Base-by-base conservation (phyloP, 2,797 vertebrate species). In the Sciurus carolinensis region DNA sequence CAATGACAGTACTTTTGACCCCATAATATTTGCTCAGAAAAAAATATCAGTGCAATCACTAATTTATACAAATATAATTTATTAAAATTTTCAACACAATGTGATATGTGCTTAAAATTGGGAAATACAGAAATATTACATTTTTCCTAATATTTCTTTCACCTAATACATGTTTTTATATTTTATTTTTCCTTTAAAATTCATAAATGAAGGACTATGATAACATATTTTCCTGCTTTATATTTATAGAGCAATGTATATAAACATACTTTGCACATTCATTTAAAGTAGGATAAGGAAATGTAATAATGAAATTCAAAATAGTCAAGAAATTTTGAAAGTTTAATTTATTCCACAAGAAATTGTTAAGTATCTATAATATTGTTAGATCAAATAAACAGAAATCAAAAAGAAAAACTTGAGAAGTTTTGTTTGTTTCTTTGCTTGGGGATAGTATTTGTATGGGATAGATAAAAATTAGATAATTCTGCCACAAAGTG, bases 31-130 rank as follows among this genome's bases (percentile, higher is more conserved):
- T 80, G 39, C 81, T 94, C 94, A 73, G 69, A 62, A 72, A 54
- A 93, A 72, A 85, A 69, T 62, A 73, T 1, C 39, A 92, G 39
- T 83, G 76, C 44, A 67, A 96, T 96, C 33, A 96, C 80, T 15
- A 59, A n/a, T 5, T 95, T 82, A 87, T 44, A 9, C 28, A 95
- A 97, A 94, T 83, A 59, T 4, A 91, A 95, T 86, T 76, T 94
- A 66, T 91, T 97, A 84, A 91, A 83, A 75, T 72, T 1, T 93
- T 96, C 54, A 93, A 79, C n/a, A 62, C 69, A 83, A 54, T 50
- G 18, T 36, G 26, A 69, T 30, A 5, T 96, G 24, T 87, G 42
- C 62, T 93, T 90, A 71, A 91, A 47, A 69, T 12, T 50, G 15
- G 26, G 18, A 77, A 90, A 86, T 52, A 39, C 9, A 86, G 18